Evolutionary conservation across 2,888 invertebrate species (phyloP).

Genomic region (Trachelus troglodyta): DNA sequence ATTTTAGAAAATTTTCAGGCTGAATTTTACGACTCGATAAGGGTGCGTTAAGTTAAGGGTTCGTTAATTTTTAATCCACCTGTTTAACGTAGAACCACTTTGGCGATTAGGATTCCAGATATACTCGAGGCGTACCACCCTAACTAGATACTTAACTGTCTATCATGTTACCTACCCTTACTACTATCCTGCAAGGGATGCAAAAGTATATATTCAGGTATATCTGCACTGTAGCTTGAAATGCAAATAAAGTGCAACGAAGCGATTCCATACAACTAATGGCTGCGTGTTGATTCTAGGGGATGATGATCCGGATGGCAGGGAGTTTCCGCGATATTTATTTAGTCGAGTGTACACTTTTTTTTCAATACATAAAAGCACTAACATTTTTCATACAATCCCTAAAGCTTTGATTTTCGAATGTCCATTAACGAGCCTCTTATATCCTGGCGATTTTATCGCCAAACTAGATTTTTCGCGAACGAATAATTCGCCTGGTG

Average conservation of each 20-base stretch:
- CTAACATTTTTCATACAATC: background rate
- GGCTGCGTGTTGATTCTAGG: background rate
- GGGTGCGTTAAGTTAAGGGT: background rate
- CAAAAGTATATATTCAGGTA: background rate
- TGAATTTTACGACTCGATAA: background rate
- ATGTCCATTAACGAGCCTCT: background rate
- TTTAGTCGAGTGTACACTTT: background rate
- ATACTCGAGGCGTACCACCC: background rate
- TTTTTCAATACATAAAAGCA: background rate
- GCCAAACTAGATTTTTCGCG: background rate
- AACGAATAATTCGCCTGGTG: background rate
- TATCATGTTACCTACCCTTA: background rate
- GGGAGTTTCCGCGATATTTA: background rate
- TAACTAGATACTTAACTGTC: background rate
- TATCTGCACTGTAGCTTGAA: background rate
- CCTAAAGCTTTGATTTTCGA: background rate
- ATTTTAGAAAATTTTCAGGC: background rate
- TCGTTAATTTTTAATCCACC: background rate
- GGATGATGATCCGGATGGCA: background rate
- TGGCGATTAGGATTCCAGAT: background rate
- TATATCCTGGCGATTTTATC: background rate
- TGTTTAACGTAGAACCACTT: background rate
- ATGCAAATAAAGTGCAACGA: background rate
- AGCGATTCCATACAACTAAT: background rate
- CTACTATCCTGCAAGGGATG: background rate